Evolutionary conservation across 92 coral and sea anemone species (phyloP).

Genomic region (Hydrozoanthus gracilis): DNA sequence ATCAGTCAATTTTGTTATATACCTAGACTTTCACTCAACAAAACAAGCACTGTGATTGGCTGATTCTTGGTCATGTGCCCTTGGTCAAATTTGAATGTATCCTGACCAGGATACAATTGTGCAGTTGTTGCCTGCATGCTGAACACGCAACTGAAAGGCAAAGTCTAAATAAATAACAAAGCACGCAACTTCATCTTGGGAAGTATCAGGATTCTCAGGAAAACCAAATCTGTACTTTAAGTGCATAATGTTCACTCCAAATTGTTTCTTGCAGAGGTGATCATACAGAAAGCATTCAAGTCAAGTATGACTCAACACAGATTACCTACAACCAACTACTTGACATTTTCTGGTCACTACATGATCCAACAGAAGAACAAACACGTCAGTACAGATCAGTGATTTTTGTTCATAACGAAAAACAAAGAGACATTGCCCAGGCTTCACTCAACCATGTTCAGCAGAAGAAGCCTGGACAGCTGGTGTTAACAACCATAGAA

Average conservation of each 20-base stretch:
- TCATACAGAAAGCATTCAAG: slow-evolving; percentile 77
- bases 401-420: slow-evolving; percentile 73
- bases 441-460: slow-evolving; percentile 54
- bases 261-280: slow-evolving; percentile 62
- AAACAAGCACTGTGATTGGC: too few relatives aligned
- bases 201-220: background rate
- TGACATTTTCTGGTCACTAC: slow-evolving; percentile 73
- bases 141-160: too few relatives aligned
- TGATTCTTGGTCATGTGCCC: too few relatives aligned
- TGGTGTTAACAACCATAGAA: slow-evolving; percentile 62
- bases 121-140: too few relatives aligned
- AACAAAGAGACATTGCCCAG: slow-evolving; percentile 62
- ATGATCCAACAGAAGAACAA: slow-evolving; percentile 64
- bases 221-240: background rate
- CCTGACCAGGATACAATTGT: too few relatives aligned
- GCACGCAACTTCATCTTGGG: too few relatives aligned
- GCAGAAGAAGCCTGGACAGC: background rate
- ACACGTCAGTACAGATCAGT: slow-evolving; percentile 75
- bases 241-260: background rate
- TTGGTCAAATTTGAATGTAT: too few relatives aligned
- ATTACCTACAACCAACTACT: slow-evolving; percentile 59
- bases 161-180: too few relatives aligned
- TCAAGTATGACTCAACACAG: slow-evolving; percentile 69
- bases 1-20: too few relatives aligned
- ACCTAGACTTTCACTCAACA: too few relatives aligned